These are phyloP conservation scores for Ormyrus rosae DNA, from an alignment of 2,888 invertebrate species.

Conservation along the genomic window DNA sequence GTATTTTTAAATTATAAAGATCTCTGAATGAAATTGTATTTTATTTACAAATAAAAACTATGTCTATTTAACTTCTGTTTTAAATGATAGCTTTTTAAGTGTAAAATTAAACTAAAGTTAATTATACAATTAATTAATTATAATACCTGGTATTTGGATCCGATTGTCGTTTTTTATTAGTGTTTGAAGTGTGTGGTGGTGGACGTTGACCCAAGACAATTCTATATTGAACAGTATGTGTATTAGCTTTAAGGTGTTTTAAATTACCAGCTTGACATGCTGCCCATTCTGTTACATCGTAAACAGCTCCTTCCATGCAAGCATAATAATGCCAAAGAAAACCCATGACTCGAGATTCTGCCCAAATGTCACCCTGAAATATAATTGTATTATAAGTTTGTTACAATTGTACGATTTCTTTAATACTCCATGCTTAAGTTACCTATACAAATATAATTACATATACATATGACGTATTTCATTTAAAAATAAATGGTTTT, in stretches of 20 bases:
- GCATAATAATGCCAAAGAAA: conserved; percentile 96
- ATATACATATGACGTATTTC: too few species aligned
- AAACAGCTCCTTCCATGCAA: conserved; percentile 96
- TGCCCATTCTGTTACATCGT: conserved; percentile 98
- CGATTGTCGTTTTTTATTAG: conserved; percentile 69
- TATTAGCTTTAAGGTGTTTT: conserved; percentile 91
- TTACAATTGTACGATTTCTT: conserved; percentile 23
- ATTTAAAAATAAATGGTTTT: too few species aligned
- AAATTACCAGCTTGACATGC: conserved; percentile 90
- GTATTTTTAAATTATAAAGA: too few species aligned
- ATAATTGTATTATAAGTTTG: too few species aligned
- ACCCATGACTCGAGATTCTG: conserved; percentile 92
- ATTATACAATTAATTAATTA: conserved; percentile 5
- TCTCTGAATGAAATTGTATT: too few species aligned
- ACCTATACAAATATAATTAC: too few species aligned
- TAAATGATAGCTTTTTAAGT: too few species aligned
- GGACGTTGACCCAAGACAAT: conserved; percentile 86
- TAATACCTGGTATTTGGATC: conserved; percentile 72
- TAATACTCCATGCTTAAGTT: not conserved
- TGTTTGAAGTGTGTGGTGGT: conserved; percentile 65
- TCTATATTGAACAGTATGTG: conserved; percentile 93
- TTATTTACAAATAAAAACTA: too few species aligned
- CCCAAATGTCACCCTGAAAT: conserved; percentile 94
- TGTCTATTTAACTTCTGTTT: too few species aligned
- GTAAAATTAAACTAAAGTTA: too few species aligned